phyloP scores from a whole-genome alignment of 1,140 invertebrate genomes.

The Oncopodura yosiiana region DNA sequence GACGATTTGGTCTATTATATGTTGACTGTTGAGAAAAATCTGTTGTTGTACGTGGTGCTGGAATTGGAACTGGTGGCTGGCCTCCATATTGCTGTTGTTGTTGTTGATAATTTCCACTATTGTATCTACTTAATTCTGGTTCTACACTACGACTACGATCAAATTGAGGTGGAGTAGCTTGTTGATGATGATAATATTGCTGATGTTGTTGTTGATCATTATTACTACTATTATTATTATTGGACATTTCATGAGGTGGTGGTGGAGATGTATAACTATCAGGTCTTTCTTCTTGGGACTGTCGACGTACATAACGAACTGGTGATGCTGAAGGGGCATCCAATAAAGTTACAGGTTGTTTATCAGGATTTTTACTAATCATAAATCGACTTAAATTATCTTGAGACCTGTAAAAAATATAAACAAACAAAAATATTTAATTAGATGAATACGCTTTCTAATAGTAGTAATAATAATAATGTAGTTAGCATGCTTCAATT shows the following conservation, averaged over 20 bases:
- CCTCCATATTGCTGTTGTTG: constrained; percentile 5
- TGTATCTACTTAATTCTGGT: constrained; percentile 10
- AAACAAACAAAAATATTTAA: constrained; percentile 24
- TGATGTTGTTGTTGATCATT: constrained; percentile 1
- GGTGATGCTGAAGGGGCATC: constrained; percentile 38
- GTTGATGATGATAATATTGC: constrained; percentile 11
- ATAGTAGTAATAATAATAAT: too few relatives aligned
- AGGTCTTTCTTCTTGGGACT: neutral
- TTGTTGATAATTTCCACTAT: neutral
- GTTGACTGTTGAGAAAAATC: neutral
- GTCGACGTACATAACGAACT: constrained; percentile 20
- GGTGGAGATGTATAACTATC: neutral
- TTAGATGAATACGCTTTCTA: too few relatives aligned
- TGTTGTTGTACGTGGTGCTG: constrained; percentile 1
- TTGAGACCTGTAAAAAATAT: too few relatives aligned
- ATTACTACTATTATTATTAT: constrained; percentile 14
- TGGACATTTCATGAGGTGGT: constrained; percentile 17
- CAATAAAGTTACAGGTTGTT: constrained; percentile 49
- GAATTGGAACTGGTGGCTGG: neutral
- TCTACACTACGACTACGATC: constrained; percentile 3
- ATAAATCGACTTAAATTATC: constrained; percentile 51
- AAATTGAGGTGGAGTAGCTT: neutral
- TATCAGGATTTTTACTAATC: constrained; percentile 62
- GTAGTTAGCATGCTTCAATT: too few relatives aligned
- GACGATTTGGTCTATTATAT: too few relatives aligned